Conservation (phyloP, 2,797 vertebrate species). For the Cossypha niveicapilla region DNA sequence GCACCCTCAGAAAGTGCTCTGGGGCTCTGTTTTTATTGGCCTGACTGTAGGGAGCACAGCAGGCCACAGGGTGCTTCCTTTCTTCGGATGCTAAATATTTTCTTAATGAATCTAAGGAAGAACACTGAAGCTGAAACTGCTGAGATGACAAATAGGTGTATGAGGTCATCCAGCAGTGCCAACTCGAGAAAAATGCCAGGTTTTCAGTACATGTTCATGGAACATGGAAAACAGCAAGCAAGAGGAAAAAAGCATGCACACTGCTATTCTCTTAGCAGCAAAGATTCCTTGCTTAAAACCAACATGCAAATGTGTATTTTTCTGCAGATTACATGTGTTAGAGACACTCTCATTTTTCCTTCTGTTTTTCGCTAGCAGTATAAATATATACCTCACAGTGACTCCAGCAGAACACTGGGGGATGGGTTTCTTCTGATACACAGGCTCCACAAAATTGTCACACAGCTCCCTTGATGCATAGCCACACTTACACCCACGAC, state of each 20-base stretch:
- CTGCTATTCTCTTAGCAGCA: not conserved
- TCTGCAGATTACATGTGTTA: constrained; percentile 6
- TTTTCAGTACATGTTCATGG: not conserved
- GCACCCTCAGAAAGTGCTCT: not conserved
- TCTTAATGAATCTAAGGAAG: constrained; percentile 23
- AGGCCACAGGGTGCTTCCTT: not conserved
- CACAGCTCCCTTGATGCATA: not conserved
- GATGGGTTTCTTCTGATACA: not conserved
- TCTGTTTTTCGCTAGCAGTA: constrained; percentile 34
- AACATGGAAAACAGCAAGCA: not conserved
- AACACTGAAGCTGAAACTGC: constrained; percentile 10
- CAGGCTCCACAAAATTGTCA: not conserved
- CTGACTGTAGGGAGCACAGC: not conserved
- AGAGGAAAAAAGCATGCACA: not conserved
- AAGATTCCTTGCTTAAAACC: not conserved
- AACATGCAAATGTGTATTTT: constrained; percentile 15
- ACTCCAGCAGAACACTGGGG: not conserved
- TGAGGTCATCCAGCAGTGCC: not conserved
- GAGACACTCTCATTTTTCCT: constrained; percentile 10
- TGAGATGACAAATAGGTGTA: constrained; percentile 4
- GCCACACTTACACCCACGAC: not conserved
- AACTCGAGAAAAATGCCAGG: not conserved
- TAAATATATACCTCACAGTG: not conserved
- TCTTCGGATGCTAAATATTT: constrained; percentile 35
- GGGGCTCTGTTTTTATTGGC: not conserved